phyloP scores from a whole-genome alignment of 2,888 invertebrate species.

The Theristus sp. region DNA sequence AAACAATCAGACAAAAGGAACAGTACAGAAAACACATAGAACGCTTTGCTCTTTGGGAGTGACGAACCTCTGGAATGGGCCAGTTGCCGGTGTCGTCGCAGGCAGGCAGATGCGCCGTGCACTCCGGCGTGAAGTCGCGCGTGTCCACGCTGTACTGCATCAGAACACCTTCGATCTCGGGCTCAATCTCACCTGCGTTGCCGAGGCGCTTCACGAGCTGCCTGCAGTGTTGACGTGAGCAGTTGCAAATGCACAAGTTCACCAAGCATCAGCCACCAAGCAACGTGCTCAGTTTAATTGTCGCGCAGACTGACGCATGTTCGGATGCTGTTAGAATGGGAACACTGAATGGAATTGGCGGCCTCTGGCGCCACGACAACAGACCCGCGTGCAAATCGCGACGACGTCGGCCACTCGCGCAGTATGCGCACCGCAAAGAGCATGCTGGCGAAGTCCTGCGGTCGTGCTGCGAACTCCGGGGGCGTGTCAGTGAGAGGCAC shows the following conservation, averaged over 20 bases:
- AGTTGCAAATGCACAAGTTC: too few species aligned
- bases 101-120: conserved; percentile 41
- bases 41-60: neutral
- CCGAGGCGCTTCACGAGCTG: conserved; percentile 52
- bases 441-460: conserved; percentile 35
- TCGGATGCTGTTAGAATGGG: too few species aligned
- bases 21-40: neutral
- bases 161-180: conserved; percentile 58
- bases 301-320: too few species aligned
- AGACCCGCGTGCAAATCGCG: too few species aligned
- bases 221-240: conserved; percentile 17
- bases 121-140: conserved; percentile 47
- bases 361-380: too few species aligned
- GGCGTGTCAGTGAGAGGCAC: conserved; percentile 50
- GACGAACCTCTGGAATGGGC: neutral
- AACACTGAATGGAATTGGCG: too few species aligned
- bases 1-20: neutral
- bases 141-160: conserved; percentile 54
- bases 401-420: conserved; percentile 44
- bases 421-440: conserved; percentile 52
- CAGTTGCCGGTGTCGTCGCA: conserved; percentile 1
- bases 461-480: conserved; percentile 38
- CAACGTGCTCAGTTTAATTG: too few species aligned
- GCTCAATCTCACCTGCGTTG: conserved; percentile 49
- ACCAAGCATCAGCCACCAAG: too few species aligned